These are phyloP conservation scores for Lasioglossum malachurum DNA, from an alignment of 2,888 invertebrate genomes.

Conservation along the genomic window DNA sequence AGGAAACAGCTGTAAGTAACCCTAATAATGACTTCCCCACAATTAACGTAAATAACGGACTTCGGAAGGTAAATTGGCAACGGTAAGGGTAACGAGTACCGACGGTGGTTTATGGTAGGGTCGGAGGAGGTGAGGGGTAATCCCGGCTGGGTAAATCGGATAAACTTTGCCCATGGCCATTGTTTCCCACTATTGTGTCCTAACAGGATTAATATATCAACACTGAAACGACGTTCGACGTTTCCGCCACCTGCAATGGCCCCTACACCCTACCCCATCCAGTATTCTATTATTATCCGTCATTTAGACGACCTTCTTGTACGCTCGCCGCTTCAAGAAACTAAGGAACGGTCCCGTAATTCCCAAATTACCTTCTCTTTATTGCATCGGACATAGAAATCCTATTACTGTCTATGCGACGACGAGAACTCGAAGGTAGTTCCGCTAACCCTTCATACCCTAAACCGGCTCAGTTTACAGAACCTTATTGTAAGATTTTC, in stretches of 20 bases:
- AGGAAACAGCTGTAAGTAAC: too few relatives aligned
- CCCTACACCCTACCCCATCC: not conserved
- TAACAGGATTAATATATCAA: slow-evolving; percentile 67
- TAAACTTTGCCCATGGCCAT: slow-evolving; percentile 64
- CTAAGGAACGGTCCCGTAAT: not conserved
- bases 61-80: not conserved
- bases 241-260: slow-evolving; percentile 41
- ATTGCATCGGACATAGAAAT: not conserved
- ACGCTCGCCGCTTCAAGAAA: not conserved
- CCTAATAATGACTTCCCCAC: not conserved
- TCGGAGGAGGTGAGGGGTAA: not conserved
- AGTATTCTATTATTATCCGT: not conserved
- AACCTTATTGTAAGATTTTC: not conserved
- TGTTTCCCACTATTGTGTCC: slow-evolving; percentile 67
- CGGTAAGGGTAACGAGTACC: not conserved
- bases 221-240: not conserved
- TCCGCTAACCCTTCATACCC: not conserved
- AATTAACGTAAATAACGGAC: slow-evolving; percentile 32
- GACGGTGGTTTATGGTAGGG: not conserved
- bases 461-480: not conserved
- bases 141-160: slow-evolving; percentile 57
- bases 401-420: not conserved
- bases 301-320: not conserved
- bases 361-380: not conserved
- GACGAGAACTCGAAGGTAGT: not conserved